Base-by-base conservation (phyloP, 2,888 invertebrate species). In the Nowickia ferox region DNA sequence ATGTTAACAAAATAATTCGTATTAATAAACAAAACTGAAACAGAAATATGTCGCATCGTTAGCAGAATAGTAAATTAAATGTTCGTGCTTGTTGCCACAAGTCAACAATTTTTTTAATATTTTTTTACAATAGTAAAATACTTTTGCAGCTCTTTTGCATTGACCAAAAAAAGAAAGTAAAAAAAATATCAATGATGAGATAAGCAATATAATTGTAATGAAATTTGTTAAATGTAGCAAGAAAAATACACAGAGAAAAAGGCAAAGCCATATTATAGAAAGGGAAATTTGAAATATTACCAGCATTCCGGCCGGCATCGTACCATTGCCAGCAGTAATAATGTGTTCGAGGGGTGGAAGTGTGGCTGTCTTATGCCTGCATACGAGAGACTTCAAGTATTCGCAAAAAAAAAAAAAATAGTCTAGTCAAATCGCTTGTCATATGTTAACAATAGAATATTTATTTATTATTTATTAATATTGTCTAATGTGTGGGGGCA, bases 51-150 rank as follows among this genome's bases (percentile, higher is more conserved):
- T 72, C 65, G 59, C 79, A 76, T 38, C 22, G 71, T 80, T 76
- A 30, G 80, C 84, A 69, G 48, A 80, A 75, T 76, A 71, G 65
- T 53, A 79, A 79, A 75, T 68, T 15, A 83, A 82, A 61, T 68
- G 51, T 72, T 72, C 30, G 30, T 30, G 30, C 30, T 30, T 5
- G 72, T 51, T 78, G 78, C 46, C 61, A 59, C 68, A 84, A 84
- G 42, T 46, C 8, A 74, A 68, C 74, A 42, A 19, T 10, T 38
- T 22, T 42, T 69, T 15, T 17, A n/a, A 30, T n/a, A n/a, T n/a
- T 30, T 30, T 30, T 30, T 13, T 40, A 38, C 46, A 38, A 59
- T 46, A 22, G 48, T 66, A 46, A 13, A 44, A 15, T 48, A 74
- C 1, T 40, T 44, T 46, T 74, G 55, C 72, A 57, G 46, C 42